A percentile compares a stretch with the other conserved stretches of the same genome.
Evolutionary conservation across 2,797 vertebrate genomes (phyloP).

Genomic region (Gila robusta): DNA sequence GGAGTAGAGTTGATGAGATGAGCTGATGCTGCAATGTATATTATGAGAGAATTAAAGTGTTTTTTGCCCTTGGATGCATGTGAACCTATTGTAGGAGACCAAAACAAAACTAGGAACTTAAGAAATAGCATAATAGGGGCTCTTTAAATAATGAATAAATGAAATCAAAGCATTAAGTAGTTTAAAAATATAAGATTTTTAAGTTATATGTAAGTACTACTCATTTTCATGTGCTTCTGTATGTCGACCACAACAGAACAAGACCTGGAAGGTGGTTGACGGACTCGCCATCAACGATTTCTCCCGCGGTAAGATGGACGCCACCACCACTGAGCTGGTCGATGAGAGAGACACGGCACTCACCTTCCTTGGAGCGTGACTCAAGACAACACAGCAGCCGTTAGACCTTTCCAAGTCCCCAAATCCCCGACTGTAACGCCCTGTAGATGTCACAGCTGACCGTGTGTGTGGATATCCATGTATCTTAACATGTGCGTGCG

Average conservation of each 20-base stretch:
- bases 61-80: neutral
- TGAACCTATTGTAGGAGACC: neutral
- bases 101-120: neutral
- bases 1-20: neutral
- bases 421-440: conserved; percentile 84
- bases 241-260: conserved; percentile 78
- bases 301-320: conserved; percentile 91
- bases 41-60: neutral
- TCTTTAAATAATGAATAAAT: neutral
- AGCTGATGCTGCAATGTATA: neutral
- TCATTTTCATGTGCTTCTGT: neutral
- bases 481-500: neutral
- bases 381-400: conserved; percentile 64
- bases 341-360: conserved; percentile 93
- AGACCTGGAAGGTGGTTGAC: conserved; percentile 91
- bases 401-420: conserved; percentile 72
- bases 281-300: conserved; percentile 91
- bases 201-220: neutral
- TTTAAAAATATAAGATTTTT: neutral
- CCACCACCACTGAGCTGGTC: conserved; percentile 89
- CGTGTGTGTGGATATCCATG: conserved; percentile 33
- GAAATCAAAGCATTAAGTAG: neutral
- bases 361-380: conserved; percentile 89
- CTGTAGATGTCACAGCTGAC: conserved; percentile 51
- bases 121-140: neutral